Percentiles rank a stretch among this genome's conserved stretches.
These are phyloP conservation scores for Drosophila littoralis DNA, from an alignment of 1,140 invertebrate species.

Conservation along the genomic window DNA sequence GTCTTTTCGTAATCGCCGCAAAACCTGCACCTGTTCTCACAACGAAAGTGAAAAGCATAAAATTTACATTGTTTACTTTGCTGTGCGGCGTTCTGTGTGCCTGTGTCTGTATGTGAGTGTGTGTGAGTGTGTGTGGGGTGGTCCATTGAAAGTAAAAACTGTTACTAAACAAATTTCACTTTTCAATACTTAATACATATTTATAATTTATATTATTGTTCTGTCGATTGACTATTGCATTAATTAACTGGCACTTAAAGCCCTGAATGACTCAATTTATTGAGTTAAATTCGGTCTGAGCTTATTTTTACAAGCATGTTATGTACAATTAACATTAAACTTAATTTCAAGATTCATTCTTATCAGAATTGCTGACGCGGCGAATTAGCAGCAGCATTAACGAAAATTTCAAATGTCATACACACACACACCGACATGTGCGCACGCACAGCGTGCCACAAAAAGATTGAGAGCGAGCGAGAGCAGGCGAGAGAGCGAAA, in stretches of 20 bases:
- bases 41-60: slow-evolving; percentile 76
- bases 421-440: background rate
- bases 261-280: slow-evolving; percentile 22
- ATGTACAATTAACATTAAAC: slow-evolving; percentile 34
- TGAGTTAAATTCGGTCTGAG: slow-evolving; percentile 2
- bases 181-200: slow-evolving; percentile 69
- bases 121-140: background rate
- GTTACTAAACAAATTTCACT: slow-evolving; percentile 64
- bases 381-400: slow-evolving; percentile 29
- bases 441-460: slow-evolving; percentile 29
- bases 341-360: slow-evolving; percentile 35
- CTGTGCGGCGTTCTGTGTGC: background rate
- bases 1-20: slow-evolving; percentile 70
- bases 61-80: slow-evolving; percentile 70
- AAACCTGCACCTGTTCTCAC: slow-evolving; percentile 68
- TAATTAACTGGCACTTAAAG: background rate
- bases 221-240: slow-evolving; percentile 52
- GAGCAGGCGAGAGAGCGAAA: slow-evolving; percentile 14
- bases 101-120: too few relatives aligned
- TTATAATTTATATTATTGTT: slow-evolving; percentile 48
- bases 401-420: slow-evolving; percentile 24
- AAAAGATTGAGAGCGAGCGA: slow-evolving; percentile 11
- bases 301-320: slow-evolving; percentile 1
- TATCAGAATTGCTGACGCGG: slow-evolving; percentile 39
- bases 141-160: slow-evolving; percentile 69